Evolutionary conservation across 2,888 invertebrate species (phyloP), one percentile per base, ranked within the genome.

Genomic region (Calliopum simillimum): DNA sequence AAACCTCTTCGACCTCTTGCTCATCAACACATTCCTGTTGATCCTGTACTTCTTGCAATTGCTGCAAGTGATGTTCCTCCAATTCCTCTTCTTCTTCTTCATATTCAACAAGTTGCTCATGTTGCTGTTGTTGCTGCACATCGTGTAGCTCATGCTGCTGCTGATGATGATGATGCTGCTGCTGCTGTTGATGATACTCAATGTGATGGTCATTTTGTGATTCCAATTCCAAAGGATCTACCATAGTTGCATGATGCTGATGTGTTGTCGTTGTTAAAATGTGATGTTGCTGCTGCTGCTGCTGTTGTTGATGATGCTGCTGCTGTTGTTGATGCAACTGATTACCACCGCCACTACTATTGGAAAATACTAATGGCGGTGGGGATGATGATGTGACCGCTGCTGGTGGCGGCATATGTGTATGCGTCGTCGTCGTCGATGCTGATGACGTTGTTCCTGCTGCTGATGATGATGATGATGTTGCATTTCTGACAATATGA

Each of bases 401-500:
- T 76, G 59, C 78, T 74, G 81, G 80, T 71, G 43, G 63, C 49
- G 71, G 68, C 71, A 71, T 61, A 66, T 68, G 47, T 58, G 58
- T 59, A 62, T 66, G 77, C 75, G 71, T 69, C 68, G 46, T 70
- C 69, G 62, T 72, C 59, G 65, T 64, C 77, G 75, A 21, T 63
- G 73, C 44, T 56, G 70, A 61, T 59, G 74, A n/a, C 61, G 73
- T 58, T 65, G 75, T 23, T 74, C 78, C 51, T 72, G 74, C 67
- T 72, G 79, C 72, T 74, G 80, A 64, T 73, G 75, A 4, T 74
- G 74, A 44, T 77, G 72, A 33, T 72, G 75, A 41, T 68, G 58
- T 58, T 69, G 69, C 47, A 75, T 82, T 81, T 69, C 82, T 77
- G 76, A 83, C 82, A 81, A 83, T 83, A 83, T 83, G 83, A 83